A percentile compares a stretch with the other conserved stretches of the same genome.
phyloP scores from a whole-genome alignment of 1,140 invertebrate genomes.

The Macrosteles quadrilineatus region DNA sequence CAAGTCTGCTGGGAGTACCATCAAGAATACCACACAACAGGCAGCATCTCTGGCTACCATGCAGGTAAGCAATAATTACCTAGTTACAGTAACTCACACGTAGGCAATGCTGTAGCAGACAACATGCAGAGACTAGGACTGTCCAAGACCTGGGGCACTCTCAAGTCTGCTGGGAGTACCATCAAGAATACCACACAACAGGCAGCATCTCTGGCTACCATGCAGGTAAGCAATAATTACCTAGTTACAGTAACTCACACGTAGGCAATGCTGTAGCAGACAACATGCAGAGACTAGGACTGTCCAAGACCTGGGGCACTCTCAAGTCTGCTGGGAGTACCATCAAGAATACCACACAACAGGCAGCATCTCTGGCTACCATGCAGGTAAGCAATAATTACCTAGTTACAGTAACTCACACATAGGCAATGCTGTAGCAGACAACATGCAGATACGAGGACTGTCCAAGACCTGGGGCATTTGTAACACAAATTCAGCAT shows the following conservation, averaged over 20 bases:
- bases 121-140: conserved; percentile 60
- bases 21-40: conserved; percentile 87
- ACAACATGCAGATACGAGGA: conserved; percentile 58
- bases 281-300: conserved; percentile 59
- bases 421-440: conserved; percentile 41
- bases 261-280: conserved; percentile 41
- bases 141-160: conserved; percentile 83
- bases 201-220: conserved; percentile 69
- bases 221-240: conserved; percentile 65
- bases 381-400: conserved; percentile 65
- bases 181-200: conserved; percentile 89
- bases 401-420: conserved; percentile 52
- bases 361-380: conserved; percentile 71
- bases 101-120: conserved; percentile 41
- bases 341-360: conserved; percentile 87
- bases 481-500: too few relatives aligned
- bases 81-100: conserved; percentile 57
- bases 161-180: conserved; percentile 86
- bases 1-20: conserved; percentile 85
- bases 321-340: conserved; percentile 88
- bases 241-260: conserved; percentile 58
- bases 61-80: too few relatives aligned
- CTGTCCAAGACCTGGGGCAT: conserved; percentile 84
- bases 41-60: conserved; percentile 70
- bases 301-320: conserved; percentile 83